Evolutionary conservation across 1,140 invertebrate species (phyloP), one percentile per base, ranked within the genome.

Genomic region (Procambarus virginalis): DNA sequence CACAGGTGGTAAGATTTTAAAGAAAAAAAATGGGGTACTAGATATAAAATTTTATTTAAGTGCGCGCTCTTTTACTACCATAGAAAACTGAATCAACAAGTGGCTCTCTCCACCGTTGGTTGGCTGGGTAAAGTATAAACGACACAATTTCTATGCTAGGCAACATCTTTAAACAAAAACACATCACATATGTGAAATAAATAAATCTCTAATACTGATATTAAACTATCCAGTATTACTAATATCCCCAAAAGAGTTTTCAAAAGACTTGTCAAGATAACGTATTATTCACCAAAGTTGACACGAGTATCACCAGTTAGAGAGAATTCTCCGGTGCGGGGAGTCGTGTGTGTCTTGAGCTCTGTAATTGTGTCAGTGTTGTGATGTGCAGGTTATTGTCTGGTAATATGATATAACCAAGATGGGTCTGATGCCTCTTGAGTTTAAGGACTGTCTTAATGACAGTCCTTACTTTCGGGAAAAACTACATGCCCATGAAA

Each of bases 391-490:
- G 12, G 80, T 22, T 73, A 78, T 83, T 80, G 81, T 80, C 85
- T 87, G 80, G 81, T 82, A 79, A 77, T 83, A 80, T 77, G 60
- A 81, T 78, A 60, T 58, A 79, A 81, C 82, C 49, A 80, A 78
- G 90, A 97, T 98, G 96, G 97, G 97, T 94, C 95, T 99, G 93
- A 96, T 98, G 95, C 97, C 98, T 92, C 95, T 99, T 92, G 98
- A 99, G 95, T 99, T 99, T 95, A 98, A 97, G 68, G 98, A 99
- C 95, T 99, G 98, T 95, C 95, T 99, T 91, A 97, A 97, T 92
- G 98, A 99, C 95, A 99, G 98, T 95, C 98, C 98, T 89, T 97
- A 96, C 94, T 99, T 99, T 95, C 96, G 98, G 86, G 97, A 98
- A 94, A 99, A 99, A 95, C 95, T 99, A 58, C 97, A 98, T 94